A percentile compares a stretch with the other conserved stretches of the same genome.
phyloP scores from a whole-genome alignment of 2,888 invertebrate species.

The Rugalucina vietnamica region DNA sequence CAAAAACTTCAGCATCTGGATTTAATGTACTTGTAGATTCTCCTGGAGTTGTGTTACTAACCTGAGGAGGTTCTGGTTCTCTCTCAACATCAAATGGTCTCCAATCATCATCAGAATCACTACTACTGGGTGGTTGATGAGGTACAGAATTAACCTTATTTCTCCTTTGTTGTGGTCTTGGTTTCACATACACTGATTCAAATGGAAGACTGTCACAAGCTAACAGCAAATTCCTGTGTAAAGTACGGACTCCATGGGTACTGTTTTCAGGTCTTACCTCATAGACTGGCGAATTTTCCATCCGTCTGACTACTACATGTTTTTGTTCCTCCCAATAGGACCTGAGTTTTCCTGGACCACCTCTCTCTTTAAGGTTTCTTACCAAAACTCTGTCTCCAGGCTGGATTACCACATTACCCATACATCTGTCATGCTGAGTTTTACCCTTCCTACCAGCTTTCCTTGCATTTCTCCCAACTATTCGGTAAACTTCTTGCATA shows the following conservation, averaged over 20 bases:
- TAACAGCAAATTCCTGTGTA: constrained; percentile 17
- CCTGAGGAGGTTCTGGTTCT: neutral
- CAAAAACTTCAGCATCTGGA: neutral
- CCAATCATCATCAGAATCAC: neutral
- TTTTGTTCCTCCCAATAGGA: constrained; percentile 24
- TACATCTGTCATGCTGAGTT: constrained; percentile 17
- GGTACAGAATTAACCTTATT: neutral
- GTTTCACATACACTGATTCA: neutral
- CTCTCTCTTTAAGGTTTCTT: constrained; percentile 3
- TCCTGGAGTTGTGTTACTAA: neutral
- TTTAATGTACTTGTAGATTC: neutral
- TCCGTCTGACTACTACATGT: neutral
- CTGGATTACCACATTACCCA: constrained; percentile 3
- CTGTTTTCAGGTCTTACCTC: constrained; percentile 8
- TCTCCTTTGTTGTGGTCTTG: neutral
- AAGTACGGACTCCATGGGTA: neutral
- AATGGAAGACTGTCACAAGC: constrained; percentile 16
- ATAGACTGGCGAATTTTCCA: constrained; percentile 15
- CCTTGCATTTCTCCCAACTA: constrained; percentile 22
- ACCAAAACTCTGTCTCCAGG: constrained; percentile 22
- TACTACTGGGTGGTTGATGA: neutral
- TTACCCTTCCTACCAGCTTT: constrained; percentile 29
- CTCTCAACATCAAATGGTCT: neutral
- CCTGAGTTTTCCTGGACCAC: constrained; percentile 12
- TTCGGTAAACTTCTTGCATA: constrained; percentile 36